These are phyloP conservation scores for Micoletzkya japonica DNA, from an alignment of 2,888 invertebrate species.

Conservation along the genomic window DNA sequence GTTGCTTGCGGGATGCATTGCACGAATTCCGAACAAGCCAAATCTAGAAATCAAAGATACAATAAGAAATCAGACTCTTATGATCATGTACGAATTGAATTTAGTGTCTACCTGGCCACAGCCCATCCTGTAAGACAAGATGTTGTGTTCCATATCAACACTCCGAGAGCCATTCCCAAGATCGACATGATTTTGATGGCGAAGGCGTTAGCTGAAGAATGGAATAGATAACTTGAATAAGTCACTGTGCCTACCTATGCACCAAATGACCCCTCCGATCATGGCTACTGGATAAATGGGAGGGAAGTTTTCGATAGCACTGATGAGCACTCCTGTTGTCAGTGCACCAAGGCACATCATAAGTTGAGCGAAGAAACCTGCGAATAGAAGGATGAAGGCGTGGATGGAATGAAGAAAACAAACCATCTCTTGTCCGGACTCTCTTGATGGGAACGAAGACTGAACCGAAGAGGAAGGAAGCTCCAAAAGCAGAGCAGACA, in stretches of 20 bases:
- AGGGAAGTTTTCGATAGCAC: slow-evolving; percentile 61
- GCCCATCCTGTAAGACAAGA: slow-evolving; percentile 68
- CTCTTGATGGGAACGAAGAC: slow-evolving; percentile 67
- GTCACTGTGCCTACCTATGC: slow-evolving; percentile 66
- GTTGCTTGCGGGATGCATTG: slow-evolving; percentile 5
- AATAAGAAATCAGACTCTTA: neutral
- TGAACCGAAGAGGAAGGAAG: slow-evolving; percentile 66
- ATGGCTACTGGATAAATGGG: slow-evolving; percentile 66
- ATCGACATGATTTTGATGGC: slow-evolving; percentile 67
- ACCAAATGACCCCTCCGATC: slow-evolving; percentile 67
- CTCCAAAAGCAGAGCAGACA: slow-evolving; percentile 42
- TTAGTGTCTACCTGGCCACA: slow-evolving; percentile 56
- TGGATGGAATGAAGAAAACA: neutral
- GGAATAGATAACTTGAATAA: neutral
- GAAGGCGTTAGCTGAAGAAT: slow-evolving; percentile 65
- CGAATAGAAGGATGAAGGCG: slow-evolving; percentile 14
- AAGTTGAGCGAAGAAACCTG: slow-evolving; percentile 68
- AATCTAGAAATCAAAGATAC: slow-evolving; percentile 12
- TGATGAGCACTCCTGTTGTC: slow-evolving; percentile 63
- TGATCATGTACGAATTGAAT: neutral
- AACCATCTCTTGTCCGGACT: slow-evolving; percentile 56
- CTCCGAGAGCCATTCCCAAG: slow-evolving; percentile 66
- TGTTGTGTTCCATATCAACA: slow-evolving; percentile 67
- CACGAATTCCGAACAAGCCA: slow-evolving; percentile 13
- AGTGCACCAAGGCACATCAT: slow-evolving; percentile 66